Evolutionary conservation across 1,140 invertebrate species (phyloP), one percentile per base, ranked within the genome.

Genomic region (Atta colombica): DNA sequence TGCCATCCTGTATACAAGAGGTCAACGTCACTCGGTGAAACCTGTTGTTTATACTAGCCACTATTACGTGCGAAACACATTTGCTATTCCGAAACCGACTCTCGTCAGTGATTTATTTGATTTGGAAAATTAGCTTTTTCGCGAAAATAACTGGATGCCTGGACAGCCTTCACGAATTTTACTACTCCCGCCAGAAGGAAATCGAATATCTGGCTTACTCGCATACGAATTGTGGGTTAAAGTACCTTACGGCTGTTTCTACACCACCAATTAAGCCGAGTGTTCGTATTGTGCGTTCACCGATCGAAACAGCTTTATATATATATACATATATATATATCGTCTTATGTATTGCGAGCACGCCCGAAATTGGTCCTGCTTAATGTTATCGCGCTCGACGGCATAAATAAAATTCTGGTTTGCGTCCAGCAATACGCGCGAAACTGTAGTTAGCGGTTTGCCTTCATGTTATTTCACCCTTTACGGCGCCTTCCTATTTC

Each of bases 31-130:
- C 18, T 7, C 68, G 78, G 28, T 49, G 61, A 21, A 75, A 89
- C 75, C 82, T 77, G 58, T 49, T 86, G 74, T 88, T 86, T 86
- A 58, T 86, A 86, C 16, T 16, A 35, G 49, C 21, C 51, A 7
- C 45, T 51, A 68, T 68, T 71, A 75, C 18, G 4, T 18, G 8
- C n/a, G 21, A 66, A 80, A 68, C 12, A 58, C 21, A 61, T 31
- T 51, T 69, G 31, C 71, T 7, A 5, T 12, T 63, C 53, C 28
- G 25, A 39, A 86, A 71, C 35, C 49, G 55, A 63, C 61, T 75
- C 75, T 75, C 14, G 72, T 74, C 75, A 10, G 61, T 58, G 61
- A 51, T 87, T 87, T 60, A 87, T 77, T 87, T 28, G 65, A 87
- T 90, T 58, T 81, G 55, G 45, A 39, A 82, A 89, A 84, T 58